phyloP scores from a whole-genome alignment of 2,797 vertebrate genomes.

The Mastacembelus armatus region DNA sequence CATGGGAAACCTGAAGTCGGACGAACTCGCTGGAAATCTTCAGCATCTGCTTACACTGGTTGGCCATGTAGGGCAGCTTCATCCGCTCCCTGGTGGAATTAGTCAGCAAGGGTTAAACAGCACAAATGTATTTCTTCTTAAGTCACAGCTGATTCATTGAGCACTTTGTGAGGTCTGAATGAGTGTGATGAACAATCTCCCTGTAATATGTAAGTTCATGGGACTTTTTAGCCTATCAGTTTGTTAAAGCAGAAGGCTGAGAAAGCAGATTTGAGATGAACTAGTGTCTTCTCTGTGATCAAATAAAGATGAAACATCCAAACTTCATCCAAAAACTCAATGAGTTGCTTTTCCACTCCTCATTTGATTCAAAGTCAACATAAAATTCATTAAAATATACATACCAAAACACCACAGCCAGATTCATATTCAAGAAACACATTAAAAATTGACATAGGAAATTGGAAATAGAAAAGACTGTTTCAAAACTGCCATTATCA shows the following conservation, averaged over 20 bases:
- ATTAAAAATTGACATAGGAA: background rate
- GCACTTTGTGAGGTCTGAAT: conserved; percentile 2
- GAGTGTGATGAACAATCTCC: conserved; percentile 12
- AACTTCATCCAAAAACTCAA: too few relatives aligned
- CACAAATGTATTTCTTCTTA: background rate
- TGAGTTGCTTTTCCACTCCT: background rate
- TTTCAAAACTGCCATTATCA: background rate
- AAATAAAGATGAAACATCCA: background rate
- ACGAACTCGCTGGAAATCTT: conserved; percentile 94
- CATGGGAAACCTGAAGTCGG: conserved; percentile 95
- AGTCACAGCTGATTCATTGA: background rate
- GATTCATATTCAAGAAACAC: background rate
- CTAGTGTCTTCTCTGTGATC: conserved; percentile 5
- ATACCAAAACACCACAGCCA: background rate
- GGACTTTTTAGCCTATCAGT: conserved; percentile 18
- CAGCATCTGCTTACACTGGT: conserved; percentile 96
- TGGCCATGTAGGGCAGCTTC: conserved; percentile 94
- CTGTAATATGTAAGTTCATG: conserved; percentile 13
- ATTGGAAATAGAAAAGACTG: background rate
- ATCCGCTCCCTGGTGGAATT: conserved; percentile 89
- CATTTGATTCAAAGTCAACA: background rate
- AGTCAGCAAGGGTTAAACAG: conserved; percentile 16
- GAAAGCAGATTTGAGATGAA: conserved; percentile 19
- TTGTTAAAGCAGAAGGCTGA: conserved; percentile 10
- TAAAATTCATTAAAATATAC: background rate